These are phyloP conservation scores for Acanthornis magna DNA, from an alignment of 2,797 vertebrate species.

Conservation along the genomic window DNA sequence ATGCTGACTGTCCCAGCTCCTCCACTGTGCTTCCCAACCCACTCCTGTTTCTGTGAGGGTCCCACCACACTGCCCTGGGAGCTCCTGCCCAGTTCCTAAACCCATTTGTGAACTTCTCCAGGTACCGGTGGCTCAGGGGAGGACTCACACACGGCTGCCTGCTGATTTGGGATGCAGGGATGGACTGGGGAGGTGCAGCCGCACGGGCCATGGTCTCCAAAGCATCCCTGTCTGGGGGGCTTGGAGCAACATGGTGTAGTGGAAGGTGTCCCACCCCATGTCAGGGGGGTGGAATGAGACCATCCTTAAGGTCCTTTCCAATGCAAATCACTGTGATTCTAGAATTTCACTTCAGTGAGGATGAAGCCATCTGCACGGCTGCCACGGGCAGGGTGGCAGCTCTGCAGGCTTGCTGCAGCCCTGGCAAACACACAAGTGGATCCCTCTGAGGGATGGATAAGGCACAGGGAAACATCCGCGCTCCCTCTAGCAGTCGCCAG, in stretches of 20 bases:
- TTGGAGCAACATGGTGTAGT: background rate
- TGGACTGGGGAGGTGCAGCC: background rate
- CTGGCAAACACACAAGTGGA: background rate
- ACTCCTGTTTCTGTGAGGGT: background rate
- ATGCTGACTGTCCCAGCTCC: accelerated
- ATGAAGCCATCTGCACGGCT: background rate
- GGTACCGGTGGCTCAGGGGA: accelerated
- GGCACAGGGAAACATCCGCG: background rate
- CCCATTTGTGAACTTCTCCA: background rate
- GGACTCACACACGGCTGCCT: background rate
- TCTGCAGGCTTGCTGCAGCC: slow-evolving; percentile 2
- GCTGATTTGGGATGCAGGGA: background rate
- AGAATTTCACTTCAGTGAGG: accelerated
- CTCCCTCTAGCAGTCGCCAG: slow-evolving; percentile 53
- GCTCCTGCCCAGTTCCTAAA: background rate
- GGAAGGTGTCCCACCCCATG: background rate
- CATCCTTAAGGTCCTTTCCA: background rate
- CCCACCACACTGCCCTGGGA: background rate
- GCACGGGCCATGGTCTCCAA: accelerated
- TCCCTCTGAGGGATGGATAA: background rate
- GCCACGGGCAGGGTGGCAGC: background rate
- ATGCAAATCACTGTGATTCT: background rate
- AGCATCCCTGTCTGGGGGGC: background rate
- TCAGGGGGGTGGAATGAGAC: background rate
- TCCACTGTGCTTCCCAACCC: background rate